These are phyloP conservation scores for Globia sparganii DNA, from an alignment of 2,888 invertebrate species.

Conservation along the genomic window DNA sequence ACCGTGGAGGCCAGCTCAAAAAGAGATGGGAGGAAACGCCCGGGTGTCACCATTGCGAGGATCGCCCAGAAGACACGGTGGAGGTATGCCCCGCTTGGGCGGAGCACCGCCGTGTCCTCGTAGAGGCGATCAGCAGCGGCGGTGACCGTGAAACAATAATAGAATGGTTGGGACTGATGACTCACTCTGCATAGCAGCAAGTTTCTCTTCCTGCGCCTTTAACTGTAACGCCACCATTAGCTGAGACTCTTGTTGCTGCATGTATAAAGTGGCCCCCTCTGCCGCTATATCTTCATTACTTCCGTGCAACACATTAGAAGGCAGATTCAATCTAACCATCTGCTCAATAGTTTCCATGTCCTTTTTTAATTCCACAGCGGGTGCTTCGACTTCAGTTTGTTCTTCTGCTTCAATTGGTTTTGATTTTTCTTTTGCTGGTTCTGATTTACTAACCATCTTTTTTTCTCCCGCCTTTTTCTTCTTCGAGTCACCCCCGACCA, in stretches of 20 bases:
- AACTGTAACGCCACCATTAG: constrained; percentile 91
- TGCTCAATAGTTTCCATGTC: constrained; percentile 47
- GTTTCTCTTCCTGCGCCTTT: constrained; percentile 91
- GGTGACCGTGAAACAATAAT: too few relatives aligned
- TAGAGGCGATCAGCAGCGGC: too few relatives aligned
- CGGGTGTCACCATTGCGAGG: too few relatives aligned
- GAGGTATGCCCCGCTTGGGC: too few relatives aligned
- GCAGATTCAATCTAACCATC: constrained; percentile 37
- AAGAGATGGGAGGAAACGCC: too few relatives aligned
- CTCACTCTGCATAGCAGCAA: constrained; percentile 90
- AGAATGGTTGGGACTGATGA: not conserved
- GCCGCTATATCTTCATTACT: constrained; percentile 85
- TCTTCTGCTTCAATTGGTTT: constrained; percentile 60
- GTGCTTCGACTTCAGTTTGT: constrained; percentile 54
- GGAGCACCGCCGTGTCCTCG: too few relatives aligned
- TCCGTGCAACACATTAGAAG: constrained; percentile 68
- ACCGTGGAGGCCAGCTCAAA: not conserved
- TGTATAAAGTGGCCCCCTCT: constrained; percentile 89
- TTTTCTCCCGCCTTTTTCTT: constrained; percentile 75
- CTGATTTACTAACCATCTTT: constrained; percentile 61
- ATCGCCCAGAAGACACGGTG: too few relatives aligned
- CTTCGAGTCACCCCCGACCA: constrained; percentile 78
- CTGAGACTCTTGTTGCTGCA: constrained; percentile 92
- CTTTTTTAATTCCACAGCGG: constrained; percentile 39
- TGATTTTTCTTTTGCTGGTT: constrained; percentile 61